A percentile compares a stretch with the other conserved stretches of the same genome.
These are phyloP conservation scores for Pinctada fucata DNA, from an alignment of 2,888 invertebrate genomes.

Conservation along the genomic window DNA sequence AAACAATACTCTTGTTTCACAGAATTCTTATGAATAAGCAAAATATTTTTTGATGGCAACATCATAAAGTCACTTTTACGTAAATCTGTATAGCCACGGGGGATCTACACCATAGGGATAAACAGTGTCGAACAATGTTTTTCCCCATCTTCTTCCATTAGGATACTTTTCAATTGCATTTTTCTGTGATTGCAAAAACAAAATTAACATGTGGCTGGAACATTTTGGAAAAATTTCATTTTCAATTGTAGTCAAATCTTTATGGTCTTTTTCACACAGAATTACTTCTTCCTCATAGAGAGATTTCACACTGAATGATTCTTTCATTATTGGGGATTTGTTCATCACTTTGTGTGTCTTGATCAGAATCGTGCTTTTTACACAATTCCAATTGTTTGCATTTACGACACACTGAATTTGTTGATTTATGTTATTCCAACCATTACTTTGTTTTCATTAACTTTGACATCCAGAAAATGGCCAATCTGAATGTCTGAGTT, in stretches of 20 bases:
- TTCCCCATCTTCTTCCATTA: constrained; percentile 37
- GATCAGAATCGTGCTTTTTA: too few species aligned
- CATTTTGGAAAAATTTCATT: constrained; percentile 20
- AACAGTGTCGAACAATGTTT: constrained; percentile 38
- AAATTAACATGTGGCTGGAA: constrained; percentile 16
- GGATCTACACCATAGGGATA: constrained; percentile 41
- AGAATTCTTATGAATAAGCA: constrained; percentile 37
- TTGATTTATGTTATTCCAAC: background rate
- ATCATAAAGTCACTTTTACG: constrained; percentile 32
- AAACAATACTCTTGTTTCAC: constrained; percentile 40
- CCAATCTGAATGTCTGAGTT: too few species aligned
- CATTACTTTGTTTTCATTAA: background rate
- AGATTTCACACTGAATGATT: background rate
- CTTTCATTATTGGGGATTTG: too few species aligned
- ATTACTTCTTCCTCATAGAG: background rate
- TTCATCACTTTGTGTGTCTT: too few species aligned
- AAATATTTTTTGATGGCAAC: constrained; percentile 36
- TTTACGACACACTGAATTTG: background rate
- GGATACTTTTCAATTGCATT: constrained; percentile 16
- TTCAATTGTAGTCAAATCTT: constrained; percentile 1
- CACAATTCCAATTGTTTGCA: too few species aligned
- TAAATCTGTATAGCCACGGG: constrained; percentile 38
- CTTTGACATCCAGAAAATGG: background rate
- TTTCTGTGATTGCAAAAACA: constrained; percentile 21
- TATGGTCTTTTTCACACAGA: background rate